Base-by-base conservation (phyloP, 2,888 invertebrate species). In the Cremastinae sp. region DNA sequence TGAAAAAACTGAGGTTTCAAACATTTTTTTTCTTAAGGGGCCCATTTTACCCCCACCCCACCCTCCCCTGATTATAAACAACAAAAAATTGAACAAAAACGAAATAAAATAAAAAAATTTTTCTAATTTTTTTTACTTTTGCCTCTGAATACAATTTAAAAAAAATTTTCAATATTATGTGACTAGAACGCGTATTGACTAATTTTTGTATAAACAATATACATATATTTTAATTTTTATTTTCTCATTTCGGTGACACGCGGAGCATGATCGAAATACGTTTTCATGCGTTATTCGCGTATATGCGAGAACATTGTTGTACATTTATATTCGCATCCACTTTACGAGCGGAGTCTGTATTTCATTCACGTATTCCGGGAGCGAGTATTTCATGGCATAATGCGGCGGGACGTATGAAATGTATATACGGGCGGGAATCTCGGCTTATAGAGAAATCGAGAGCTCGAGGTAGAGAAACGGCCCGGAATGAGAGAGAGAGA, bases 341-440 rank as follows among this genome's bases (percentile, higher is more conserved):
- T 53, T 20, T 12, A 22, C 22, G 18, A 14, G 34, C 28, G 47
- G n/a, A n/a, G 20, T 62, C 22, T 47, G 49, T 22, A 71, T 71
- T 71, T 56, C 12, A 38, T 56, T 7, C 62, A 54, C 62, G 62
- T 64, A 71, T 18, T 56, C 38, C 9, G 14, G 10, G 12, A 16
- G 62, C 38, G 38, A 36, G 38, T 56, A 47, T 71, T 28, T 64
- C 62, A 38, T 22, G n/a, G 49, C 49, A 36, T 53, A 22, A 61
- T 47, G 28, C 28, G 28, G 28, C 5, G 28, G 28, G 28, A 28
- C 28, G 28, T 3, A 28, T 28, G 28, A 3, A 28, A 41, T 22
- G 14, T 34, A 9, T 41, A 28, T 12, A 18, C 10, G 16, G n/a
- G 49, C 12, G 4, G n/a, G 22, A 59, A n/a, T 69, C 34, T 38